Conservation (phyloP, 2,113 vertebrate species). For the human region DNA sequence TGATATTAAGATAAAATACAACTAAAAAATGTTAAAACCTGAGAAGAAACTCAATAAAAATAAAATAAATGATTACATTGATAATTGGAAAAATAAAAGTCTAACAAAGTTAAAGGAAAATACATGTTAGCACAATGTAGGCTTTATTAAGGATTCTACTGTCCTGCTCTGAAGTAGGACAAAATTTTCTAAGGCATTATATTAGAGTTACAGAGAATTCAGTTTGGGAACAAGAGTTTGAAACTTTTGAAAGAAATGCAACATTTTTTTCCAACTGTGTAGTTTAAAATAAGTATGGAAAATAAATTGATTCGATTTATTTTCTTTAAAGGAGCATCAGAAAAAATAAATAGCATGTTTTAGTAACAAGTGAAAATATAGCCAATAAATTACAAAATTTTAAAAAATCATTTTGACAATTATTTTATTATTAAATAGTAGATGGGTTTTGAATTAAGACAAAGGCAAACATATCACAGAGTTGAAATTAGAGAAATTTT, state of each 20-base stretch:
- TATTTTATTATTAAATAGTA: not conserved
- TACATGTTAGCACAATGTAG: not conserved
- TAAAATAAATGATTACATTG: not conserved
- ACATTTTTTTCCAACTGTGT: not conserved
- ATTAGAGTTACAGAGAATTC: not conserved
- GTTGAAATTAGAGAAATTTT: not conserved
- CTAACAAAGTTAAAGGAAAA: not conserved
- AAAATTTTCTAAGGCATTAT: not conserved
- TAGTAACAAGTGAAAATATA: not conserved
- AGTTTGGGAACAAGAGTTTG: not conserved
- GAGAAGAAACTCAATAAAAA: not conserved
- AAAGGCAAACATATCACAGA: not conserved
- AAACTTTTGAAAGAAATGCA: not conserved
- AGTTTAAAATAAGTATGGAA: not conserved
- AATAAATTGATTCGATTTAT: not conserved
- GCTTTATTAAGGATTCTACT: not conserved
- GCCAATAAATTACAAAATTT: not conserved
- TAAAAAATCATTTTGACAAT: not conserved
- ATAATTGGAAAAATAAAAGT: not conserved
- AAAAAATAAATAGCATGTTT: not conserved
- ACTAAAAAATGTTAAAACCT: not conserved
- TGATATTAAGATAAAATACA: not conserved
- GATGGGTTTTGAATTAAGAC: not conserved
- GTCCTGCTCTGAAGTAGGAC: not conserved
- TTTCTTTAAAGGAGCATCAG: not conserved